Percentiles rank a stretch among this genome's conserved stretches.
Conservation (phyloP, 2,797 vertebrate genomes). For the Dicrostonyx torquatus region DNA sequence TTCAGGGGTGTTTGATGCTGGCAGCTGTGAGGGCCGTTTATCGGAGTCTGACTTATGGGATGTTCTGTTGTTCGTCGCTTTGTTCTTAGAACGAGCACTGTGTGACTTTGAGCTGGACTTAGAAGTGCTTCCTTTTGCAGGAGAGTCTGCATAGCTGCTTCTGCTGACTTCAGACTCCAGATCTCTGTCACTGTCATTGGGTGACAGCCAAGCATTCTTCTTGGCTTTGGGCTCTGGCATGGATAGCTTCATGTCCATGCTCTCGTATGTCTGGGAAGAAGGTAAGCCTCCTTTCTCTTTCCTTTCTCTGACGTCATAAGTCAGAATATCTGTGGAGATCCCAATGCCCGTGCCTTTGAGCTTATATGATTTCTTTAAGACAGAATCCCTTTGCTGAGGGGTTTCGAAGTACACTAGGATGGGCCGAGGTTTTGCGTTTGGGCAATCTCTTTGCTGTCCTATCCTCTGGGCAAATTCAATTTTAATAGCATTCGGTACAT, state of each 20-base stretch:
- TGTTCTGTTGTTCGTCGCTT: conserved; percentile 88
- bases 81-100: conserved; percentile 84
- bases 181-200: conserved; percentile 95
- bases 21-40: conserved; percentile 84
- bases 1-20: conserved; percentile 88
- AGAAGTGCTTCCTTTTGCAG: conserved; percentile 89
- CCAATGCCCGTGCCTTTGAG: conserved; percentile 98
- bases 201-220: conserved; percentile 93
- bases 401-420: conserved; percentile 97
- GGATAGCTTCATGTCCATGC: conserved; percentile 96
- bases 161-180: conserved; percentile 93
- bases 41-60: conserved; percentile 89
- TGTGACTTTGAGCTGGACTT: conserved; percentile 86
- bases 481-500: conserved; percentile 93
- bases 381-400: conserved; percentile 95
- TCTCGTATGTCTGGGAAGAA: conserved; percentile 98
- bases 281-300: conserved; percentile 92
- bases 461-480: conserved; percentile 97
- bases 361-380: conserved; percentile 99
- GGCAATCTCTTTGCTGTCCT: conserved; percentile 97
- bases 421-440: conserved; percentile 96
- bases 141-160: conserved; percentile 93
- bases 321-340: conserved; percentile 96
- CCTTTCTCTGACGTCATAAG: conserved; percentile 93
- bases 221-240: conserved; percentile 90